Conservation (phyloP, 2,797 vertebrate genomes). For the Myotis findleyi region DNA sequence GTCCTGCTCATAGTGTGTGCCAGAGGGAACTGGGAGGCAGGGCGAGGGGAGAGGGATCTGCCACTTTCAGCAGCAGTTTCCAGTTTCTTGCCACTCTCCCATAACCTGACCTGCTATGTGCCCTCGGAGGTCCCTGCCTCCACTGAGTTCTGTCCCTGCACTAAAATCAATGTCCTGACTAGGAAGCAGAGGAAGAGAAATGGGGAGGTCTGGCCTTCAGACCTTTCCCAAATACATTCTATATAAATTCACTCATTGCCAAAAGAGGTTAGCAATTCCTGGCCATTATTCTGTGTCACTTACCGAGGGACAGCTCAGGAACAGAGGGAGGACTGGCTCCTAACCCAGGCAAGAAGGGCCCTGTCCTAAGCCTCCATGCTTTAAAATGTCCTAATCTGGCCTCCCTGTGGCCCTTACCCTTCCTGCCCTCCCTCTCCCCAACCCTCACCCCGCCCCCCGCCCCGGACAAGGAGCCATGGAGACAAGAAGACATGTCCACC, state of each 20-base stretch:
- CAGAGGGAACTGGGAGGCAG: background rate
- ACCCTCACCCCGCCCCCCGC: too few relatives aligned
- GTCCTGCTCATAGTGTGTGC: background rate
- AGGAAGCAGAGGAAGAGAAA: constrained; percentile 16
- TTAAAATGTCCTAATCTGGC: background rate
- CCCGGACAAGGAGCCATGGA: background rate
- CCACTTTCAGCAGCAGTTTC: background rate
- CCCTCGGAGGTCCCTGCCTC: background rate
- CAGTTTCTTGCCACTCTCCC: background rate
- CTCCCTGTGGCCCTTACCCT: background rate
- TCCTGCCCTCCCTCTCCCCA: background rate
- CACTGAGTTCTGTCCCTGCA: background rate
- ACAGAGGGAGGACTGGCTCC: background rate
- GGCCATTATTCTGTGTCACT: background rate
- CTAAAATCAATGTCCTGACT: background rate
- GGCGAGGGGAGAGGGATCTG: background rate
- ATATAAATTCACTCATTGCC: background rate
- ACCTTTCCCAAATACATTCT: background rate
- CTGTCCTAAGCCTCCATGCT: background rate
- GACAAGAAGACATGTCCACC: background rate
- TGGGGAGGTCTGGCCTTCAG: background rate
- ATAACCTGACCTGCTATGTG: background rate
- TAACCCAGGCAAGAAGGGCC: background rate
- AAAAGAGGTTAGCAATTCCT: background rate
- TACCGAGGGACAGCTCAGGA: background rate